Base-by-base conservation (phyloP, 2,113 vertebrate genomes). In the Nibea albiflora region DNA sequence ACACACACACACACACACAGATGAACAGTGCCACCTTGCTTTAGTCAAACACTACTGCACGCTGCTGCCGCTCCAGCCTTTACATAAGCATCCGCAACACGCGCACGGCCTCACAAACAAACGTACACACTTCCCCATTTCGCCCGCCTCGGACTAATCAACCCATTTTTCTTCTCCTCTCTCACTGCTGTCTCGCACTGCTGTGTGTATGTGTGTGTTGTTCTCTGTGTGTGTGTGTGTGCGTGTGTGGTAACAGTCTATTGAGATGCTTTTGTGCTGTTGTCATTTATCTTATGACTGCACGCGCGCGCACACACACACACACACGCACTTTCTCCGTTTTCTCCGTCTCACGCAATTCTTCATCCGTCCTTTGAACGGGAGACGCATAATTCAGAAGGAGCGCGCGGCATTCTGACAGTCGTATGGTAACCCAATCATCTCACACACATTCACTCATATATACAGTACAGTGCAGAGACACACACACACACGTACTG, bases 321-420 rank as follows among this genome's bases (percentile, higher is more conserved):
- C 31, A 35, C 35, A 35, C 7, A 35, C 35, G 8, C 35, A 8
- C 35, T 8, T 46, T 22, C 69, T 64, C 73, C 53, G 11, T 91
- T 84, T 83, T 87, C 83, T 81, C 26, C 70, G 60, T 73, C 67
- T 76, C 64, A 20, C 20, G 19, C 63, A 85, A 70, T 89, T 88
- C 78, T 87, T 89, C 86, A 83, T 86, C 88, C 85, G 76, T 83
- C 89, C 89, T 91, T 87, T 91, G 88, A 91, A 90, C 76, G 78
- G 63, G 74, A 60, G 77, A 94, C 92, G 90, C 91, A 93, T 91
- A 92, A 94, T 94, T 91, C 91, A 93, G 87, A 80, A 72, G 92
- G 78, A 74, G 67, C 11, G 2, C 2, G 24, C 67, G 2, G 90
- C 70, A 52, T 86, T 73, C 80, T 85, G 82, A 90, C 80, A 88